phyloP scores from a whole-genome alignment of 1,140 invertebrate species.

The Tenebrio molitor region DNA sequence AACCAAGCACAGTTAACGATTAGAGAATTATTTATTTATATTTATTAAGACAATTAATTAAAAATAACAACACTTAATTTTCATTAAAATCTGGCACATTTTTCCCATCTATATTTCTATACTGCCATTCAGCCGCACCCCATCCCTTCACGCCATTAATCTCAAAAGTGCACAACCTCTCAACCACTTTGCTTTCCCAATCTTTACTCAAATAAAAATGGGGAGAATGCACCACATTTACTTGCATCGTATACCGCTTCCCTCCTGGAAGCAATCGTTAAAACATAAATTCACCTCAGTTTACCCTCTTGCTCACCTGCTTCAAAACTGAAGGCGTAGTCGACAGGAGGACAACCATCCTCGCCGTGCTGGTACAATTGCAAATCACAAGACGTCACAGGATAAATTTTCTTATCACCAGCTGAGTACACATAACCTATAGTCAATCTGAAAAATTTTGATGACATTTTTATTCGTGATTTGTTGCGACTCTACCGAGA shows the following conservation, averaged over 20 bases:
- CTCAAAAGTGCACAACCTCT: constrained; percentile 72
- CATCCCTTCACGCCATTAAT: constrained; percentile 77
- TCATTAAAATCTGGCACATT: constrained; percentile 25
- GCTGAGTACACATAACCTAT: constrained; percentile 77
- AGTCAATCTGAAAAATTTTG: constrained; percentile 70
- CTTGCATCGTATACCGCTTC: constrained; percentile 68
- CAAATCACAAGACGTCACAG: constrained; percentile 71
- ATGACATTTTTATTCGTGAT: constrained; percentile 3
- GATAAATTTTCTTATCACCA: constrained; percentile 69
- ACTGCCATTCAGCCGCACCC: constrained; percentile 79
- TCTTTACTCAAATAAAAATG: constrained; percentile 77
- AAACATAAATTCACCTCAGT: constrained; percentile 4
- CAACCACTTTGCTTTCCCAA: constrained; percentile 76
- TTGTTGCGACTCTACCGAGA: constrained; percentile 69
- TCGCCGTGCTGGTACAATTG: constrained; percentile 76
- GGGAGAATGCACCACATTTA: constrained; percentile 72
- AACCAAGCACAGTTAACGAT: too few relatives aligned
- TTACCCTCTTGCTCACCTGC: constrained; percentile 67
- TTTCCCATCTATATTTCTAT: constrained; percentile 67
- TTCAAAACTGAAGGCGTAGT: constrained; percentile 75
- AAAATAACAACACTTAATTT: too few relatives aligned
- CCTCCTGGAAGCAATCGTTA: constrained; percentile 64
- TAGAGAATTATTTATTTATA: too few relatives aligned
- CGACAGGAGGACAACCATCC: constrained; percentile 72
- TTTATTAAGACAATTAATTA: too few relatives aligned